These are phyloP conservation scores for Carcharodon carcharias DNA, from an alignment of 2,797 vertebrate species.

Conservation along the genomic window DNA sequence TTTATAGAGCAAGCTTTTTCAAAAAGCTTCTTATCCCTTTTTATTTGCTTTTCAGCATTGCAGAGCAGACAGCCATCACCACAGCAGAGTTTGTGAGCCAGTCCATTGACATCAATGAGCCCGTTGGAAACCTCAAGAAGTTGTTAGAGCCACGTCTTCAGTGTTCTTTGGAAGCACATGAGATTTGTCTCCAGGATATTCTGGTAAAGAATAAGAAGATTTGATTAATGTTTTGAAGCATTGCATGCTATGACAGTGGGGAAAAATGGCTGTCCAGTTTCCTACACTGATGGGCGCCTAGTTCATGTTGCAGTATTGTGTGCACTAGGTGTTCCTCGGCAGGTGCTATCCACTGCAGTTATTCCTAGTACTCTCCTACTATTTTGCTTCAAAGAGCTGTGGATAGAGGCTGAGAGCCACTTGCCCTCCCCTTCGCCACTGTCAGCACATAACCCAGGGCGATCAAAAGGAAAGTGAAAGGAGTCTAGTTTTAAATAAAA, in stretches of 20 bases:
- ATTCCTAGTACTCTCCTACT: neutral
- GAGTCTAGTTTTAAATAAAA: neutral
- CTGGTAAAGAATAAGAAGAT: conserved; percentile 63
- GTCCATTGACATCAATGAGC: conserved; percentile 96
- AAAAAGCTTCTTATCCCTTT: neutral
- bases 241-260: neutral
- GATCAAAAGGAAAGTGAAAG: neutral
- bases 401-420: neutral
- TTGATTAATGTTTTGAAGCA: neutral
- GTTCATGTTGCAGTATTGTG: neutral
- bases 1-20: neutral
- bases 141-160: conserved; percentile 89
- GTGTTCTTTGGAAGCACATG: conserved; percentile 82
- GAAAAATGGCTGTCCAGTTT: neutral
- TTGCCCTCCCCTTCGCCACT: neutral
- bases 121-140: conserved; percentile 94
- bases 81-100: conserved; percentile 92
- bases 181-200: conserved; percentile 96
- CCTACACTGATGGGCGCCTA: neutral
- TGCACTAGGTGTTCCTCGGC: neutral
- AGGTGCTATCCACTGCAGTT: neutral
- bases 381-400: neutral
- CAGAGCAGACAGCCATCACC: conserved; percentile 81
- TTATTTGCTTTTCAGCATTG: conserved; percentile 60
- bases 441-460: neutral